Base-by-base conservation (phyloP, 2,797 vertebrate genomes). In the Hippopotamyrus pictus region DNA sequence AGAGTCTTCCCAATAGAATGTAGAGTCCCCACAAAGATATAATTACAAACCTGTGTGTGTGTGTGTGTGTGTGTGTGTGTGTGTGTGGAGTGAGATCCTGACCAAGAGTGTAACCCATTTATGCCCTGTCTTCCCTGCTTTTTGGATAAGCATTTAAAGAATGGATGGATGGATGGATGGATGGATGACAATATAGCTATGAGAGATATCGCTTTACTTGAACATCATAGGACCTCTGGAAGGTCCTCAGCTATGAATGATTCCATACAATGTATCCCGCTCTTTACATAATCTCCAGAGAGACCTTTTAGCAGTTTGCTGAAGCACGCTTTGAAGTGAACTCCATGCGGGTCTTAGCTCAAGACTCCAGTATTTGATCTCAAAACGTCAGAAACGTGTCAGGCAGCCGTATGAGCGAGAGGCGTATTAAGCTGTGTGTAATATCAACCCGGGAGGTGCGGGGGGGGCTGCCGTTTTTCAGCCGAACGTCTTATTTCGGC, bases 251-350 rank as follows among this genome's bases (percentile, higher is more conserved):
- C 22, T 48, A 73, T 37, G 14, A n/a, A 44, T 73, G 89, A 89
- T 51, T 37, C 50, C 12, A 29, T 41, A 65, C 83, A 86, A 25
- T 73, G 17, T 48, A 25, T 76, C 48, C 51, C 12, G 3, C 19
- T 65, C 22, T 86, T 87, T 53, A 76, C 89, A 89, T 89, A 86
- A 89, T 86, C 89, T 85, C 17, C 62, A 22, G 82, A 69, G 88
- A 89, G 37, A 86, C 29, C 59, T 53, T 51, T 50, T 69, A 88
- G 46, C n/a, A 50, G 22, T 83, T 87, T 25, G 59, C 86, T 76
- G 50, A 89, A 83, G 4, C 46, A 8, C 25, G n/a, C 88, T 89
- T 89, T 69, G 59, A 89, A 86, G 88, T 83, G 25, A 65, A 25
- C 54, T 51, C 54, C 25, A 14, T 53, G 44, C 57, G 41, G 29